A percentile compares a stretch with the other conserved stretches of the same genome.
Evolutionary conservation across 2,797 vertebrate genomes (phyloP).

Genomic region (Myotis pilosus): DNA sequence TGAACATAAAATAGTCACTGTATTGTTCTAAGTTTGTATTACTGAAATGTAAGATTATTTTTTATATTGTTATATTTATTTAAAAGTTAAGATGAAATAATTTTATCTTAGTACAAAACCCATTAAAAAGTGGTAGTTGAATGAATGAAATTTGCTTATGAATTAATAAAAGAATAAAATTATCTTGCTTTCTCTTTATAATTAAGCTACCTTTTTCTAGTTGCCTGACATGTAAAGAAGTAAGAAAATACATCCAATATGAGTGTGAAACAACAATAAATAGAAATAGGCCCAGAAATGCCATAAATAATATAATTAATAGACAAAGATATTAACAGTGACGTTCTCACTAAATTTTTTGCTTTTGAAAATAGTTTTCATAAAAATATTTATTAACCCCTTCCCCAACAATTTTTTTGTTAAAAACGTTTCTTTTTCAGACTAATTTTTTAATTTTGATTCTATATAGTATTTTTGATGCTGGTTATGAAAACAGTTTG

Average conservation of each 20-base stretch:
- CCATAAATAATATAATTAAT: not conserved
- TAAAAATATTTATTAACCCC: slow-evolving; percentile 26
- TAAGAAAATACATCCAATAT: not conserved
- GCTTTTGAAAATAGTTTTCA: slow-evolving; percentile 22
- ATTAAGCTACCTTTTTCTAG: slow-evolving; percentile 2
- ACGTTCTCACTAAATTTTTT: not conserved
- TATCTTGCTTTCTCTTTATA: not conserved
- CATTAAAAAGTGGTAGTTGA: not conserved
- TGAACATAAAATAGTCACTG: slow-evolving; percentile 27
- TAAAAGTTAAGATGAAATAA: not conserved
- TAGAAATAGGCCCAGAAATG: slow-evolving; percentile 31
- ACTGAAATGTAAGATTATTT: not conserved
- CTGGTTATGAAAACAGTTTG: too few relatives aligned
- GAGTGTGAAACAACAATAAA: not conserved
- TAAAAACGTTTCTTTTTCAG: too few relatives aligned
- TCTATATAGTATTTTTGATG: too few relatives aligned
- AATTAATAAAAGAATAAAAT: slow-evolving; percentile 7
- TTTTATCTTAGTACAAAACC: slow-evolving; percentile 13
- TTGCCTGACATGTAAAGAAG: not conserved
- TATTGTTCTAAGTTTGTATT: not conserved
- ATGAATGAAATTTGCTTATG: slow-evolving; percentile 24
- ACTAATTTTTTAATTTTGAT: too few relatives aligned
- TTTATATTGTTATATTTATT: slow-evolving; percentile 7
- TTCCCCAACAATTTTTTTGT: too few relatives aligned
- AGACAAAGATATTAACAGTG: not conserved